A percentile compares a stretch with the other conserved stretches of the same genome.
Evolutionary conservation across 2,888 invertebrate species (phyloP).

Genomic region (Pomacea canaliculata): DNA sequence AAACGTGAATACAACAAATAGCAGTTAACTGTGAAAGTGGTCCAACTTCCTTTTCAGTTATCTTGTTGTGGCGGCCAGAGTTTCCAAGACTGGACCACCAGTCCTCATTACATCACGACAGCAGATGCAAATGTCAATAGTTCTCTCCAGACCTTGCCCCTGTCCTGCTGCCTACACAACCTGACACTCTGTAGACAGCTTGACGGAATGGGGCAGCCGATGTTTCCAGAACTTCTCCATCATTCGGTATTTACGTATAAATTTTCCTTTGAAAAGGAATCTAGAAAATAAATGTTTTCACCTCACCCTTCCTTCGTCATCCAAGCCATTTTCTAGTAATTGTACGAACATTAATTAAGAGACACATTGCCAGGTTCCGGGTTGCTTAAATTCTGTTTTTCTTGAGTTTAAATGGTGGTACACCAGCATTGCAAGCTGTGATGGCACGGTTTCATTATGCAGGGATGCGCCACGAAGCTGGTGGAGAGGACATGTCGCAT

Average conservation of each 20-base stretch:
- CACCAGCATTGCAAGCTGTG: too few species aligned
- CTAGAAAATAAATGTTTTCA: too few species aligned
- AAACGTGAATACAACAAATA: too few species aligned
- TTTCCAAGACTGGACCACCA: slow-evolving; percentile 11
- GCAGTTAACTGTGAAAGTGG: too few species aligned
- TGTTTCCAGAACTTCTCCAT: slow-evolving; percentile 3
- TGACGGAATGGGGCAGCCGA: background rate
- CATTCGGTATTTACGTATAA: background rate
- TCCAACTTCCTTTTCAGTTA: background rate
- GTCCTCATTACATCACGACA: background rate
- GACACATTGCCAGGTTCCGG: too few species aligned
- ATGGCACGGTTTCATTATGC: too few species aligned
- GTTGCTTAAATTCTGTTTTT: too few species aligned
- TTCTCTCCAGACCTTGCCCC: background rate
- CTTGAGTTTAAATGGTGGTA: too few species aligned
- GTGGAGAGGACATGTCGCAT: slow-evolving; percentile 9
- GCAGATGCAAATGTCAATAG: background rate
- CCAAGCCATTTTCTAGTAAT: too few species aligned
- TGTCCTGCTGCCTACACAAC: slow-evolving; percentile 22
- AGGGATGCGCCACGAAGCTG: slow-evolving; percentile 10
- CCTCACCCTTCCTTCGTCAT: too few species aligned
- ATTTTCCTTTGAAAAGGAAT: too few species aligned
- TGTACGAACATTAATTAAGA: too few species aligned
- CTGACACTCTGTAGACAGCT: slow-evolving; percentile 1
- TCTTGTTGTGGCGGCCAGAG: slow-evolving; percentile 13